These are phyloP conservation scores for Macrosoma leucophasiata DNA, from an alignment of 2,888 invertebrate species.

Conservation along the genomic window DNA sequence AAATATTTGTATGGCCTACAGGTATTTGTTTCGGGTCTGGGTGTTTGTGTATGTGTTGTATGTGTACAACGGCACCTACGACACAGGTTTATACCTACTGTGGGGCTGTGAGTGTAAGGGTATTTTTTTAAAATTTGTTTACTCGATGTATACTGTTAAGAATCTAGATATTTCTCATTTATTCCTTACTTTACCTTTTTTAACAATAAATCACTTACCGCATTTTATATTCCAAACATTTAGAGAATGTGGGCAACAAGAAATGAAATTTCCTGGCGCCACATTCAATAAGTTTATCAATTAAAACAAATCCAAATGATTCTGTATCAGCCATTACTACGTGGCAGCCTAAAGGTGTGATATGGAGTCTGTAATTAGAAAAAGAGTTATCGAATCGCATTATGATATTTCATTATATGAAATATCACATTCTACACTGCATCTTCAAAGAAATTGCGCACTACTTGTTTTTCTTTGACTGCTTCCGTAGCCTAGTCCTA, in stretches of 20 bases:
- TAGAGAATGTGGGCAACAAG: conserved; percentile 4
- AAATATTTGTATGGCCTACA: too few species aligned
- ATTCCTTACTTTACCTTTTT: too few species aligned
- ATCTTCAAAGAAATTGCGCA: too few species aligned
- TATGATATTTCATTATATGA: not conserved
- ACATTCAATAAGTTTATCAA: conserved; percentile 34
- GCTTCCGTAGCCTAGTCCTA: too few species aligned
- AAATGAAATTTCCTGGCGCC: conserved; percentile 34
- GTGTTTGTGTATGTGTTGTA: too few species aligned
- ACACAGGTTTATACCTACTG: not conserved
- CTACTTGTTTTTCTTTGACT: too few species aligned
- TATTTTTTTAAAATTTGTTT: not conserved
- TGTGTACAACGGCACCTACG: not conserved
- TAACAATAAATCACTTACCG: conserved; percentile 24
- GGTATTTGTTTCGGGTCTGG: too few species aligned
- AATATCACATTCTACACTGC: too few species aligned
- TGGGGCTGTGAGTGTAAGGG: not conserved
- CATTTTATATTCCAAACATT: conserved; percentile 24
- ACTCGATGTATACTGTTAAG: not conserved
- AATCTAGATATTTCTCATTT: too few species aligned
- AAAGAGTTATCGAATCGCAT: not conserved
- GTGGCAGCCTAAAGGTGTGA: conserved; percentile 30
- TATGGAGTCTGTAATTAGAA: conserved; percentile 30
- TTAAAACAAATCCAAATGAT: conserved; percentile 31
- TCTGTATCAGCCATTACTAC: conserved; percentile 37